phyloP scores from a whole-genome alignment of 2,888 invertebrate genomes.

The Oscheius sp. region DNA sequence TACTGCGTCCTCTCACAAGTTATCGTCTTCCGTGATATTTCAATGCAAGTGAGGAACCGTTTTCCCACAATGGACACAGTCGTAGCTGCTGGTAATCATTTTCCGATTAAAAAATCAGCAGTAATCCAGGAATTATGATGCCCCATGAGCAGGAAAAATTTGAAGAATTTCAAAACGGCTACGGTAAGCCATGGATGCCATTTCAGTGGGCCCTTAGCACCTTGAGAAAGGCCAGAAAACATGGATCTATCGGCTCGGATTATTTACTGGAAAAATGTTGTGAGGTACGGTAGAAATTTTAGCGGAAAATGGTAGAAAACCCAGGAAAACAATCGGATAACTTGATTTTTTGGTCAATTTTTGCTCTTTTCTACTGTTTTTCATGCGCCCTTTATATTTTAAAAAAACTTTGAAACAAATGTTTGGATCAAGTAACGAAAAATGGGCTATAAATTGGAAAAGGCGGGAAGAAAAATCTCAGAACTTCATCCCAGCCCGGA shows the following conservation, averaged over 20 bases:
- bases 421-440: no score
- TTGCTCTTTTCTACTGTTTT: no score
- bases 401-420: no score
- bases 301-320: no score
- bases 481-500: no score
- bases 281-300: conserved; percentile 21
- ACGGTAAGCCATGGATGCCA: conserved; percentile 67
- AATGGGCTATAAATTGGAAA: no score
- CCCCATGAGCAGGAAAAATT: conserved; percentile 55
- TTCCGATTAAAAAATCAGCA: not conserved
- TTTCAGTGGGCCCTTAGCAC: conserved; percentile 64
- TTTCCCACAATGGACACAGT: conserved; percentile 53
- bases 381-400: no score
- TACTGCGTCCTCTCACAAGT: conserved; percentile 56
- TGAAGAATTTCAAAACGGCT: conserved; percentile 45
- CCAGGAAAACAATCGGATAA: no score
- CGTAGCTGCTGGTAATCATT: conserved; percentile 43
- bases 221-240: conserved; percentile 49
- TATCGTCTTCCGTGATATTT: conserved; percentile 59
- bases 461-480: no score
- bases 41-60: conserved; percentile 53
- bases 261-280: conserved; percentile 47
- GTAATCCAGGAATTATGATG: conserved; percentile 49
- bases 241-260: conserved; percentile 44
- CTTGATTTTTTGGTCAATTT: no score